Base-by-base conservation (phyloP, 2,888 invertebrate species). In the Galerucella nymphaeae region DNA sequence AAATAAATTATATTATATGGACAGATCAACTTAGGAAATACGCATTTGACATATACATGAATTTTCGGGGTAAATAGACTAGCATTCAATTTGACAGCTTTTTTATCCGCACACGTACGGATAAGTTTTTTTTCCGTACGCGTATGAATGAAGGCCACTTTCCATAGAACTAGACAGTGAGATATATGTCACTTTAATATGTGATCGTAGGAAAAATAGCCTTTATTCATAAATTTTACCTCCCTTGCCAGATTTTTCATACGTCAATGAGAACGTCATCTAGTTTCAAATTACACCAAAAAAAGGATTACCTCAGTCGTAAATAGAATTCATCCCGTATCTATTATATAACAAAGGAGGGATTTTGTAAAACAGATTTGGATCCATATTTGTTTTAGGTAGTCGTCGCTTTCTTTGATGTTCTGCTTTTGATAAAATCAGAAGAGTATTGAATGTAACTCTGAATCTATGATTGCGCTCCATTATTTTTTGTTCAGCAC, bases 241-340 rank as follows among this genome's bases (percentile, higher is more conserved):
- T 6, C 30, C 30, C 30, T 6, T 30, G 30, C 30, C 30, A 30
- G 3, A 30, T 38, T 23, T 20, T 59, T 59, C 9, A n/a, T 59
- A 59, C 59, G 30, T 8, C 59, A 14, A 30, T 59, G 59, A 38
- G 11, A 59, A 5, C 10, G 14, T 59, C 23, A 57, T 13, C 14
- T 5, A 18, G 57, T 57, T 9, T 59, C 10, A 59, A 59, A 30
- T 59, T 59, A 59, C 59, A n/a, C n/a, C 38, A 38, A 16, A n/a
- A 58, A n/a, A 58, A 59, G 59, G 59, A 38, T 59, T 38, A 10
- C 5, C 9, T 59, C 4, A 30, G 58, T 6, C 10, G 6, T 23
- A 58, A 20, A 30, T 20, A 59, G 38, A 59, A 59, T n/a, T 38
- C 30, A 9, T 59, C n/a, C 9, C 2, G 30, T 38, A 59, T n/a